Conservation (phyloP, 2,113 vertebrate genomes). For the Caretta caretta region DNA sequence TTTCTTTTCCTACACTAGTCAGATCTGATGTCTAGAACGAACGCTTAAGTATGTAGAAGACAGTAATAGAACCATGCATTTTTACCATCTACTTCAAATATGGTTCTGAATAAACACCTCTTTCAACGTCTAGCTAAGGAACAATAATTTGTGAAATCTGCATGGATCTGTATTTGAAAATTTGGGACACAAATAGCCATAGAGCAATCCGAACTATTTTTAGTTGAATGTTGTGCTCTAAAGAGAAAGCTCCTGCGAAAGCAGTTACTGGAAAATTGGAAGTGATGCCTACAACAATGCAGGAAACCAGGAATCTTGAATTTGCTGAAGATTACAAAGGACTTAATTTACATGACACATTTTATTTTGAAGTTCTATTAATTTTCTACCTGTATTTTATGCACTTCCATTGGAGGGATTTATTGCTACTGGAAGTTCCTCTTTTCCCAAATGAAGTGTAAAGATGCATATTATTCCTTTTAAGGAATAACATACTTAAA, state of each 20-base stretch:
- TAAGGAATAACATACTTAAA: not conserved
- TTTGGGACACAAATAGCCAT: not conserved
- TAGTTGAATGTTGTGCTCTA: not conserved
- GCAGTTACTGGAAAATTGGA: not conserved
- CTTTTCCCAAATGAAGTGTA: fast-evolving
- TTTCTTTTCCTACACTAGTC: not conserved
- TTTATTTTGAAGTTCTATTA: not conserved
- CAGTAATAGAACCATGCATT: not conserved
- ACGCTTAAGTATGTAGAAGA: not conserved
- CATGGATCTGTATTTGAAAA: not conserved
- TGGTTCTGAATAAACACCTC: fast-evolving
- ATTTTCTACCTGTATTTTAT: not conserved
- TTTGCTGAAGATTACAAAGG: not conserved
- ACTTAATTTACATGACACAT: not conserved
- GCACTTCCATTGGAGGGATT: not conserved
- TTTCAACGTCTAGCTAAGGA: not conserved
- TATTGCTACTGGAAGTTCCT: not conserved
- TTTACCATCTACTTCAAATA: not conserved
- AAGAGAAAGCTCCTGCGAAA: not conserved
- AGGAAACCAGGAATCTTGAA: not conserved
- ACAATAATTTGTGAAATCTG: not conserved
- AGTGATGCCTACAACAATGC: not conserved
- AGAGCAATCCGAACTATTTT: not conserved
- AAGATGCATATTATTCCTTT: not conserved
- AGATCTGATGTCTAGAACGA: not conserved